Evolutionary conservation across 2,113 vertebrate genomes (phyloP), one percentile per base, ranked within the genome.

Genomic region (Tichodroma muraria): DNA sequence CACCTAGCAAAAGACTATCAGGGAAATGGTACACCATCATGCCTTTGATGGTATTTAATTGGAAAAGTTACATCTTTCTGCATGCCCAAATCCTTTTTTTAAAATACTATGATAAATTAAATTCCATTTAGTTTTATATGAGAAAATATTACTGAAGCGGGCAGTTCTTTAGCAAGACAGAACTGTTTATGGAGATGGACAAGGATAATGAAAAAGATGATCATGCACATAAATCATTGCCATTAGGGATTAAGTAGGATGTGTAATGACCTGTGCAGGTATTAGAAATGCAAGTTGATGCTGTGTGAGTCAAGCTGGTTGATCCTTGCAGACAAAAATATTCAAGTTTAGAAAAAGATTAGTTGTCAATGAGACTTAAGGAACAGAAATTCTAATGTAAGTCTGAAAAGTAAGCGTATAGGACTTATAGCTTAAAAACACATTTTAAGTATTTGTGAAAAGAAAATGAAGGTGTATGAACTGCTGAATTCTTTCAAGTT

Each of bases 181-280:
- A 73, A 53, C 18, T 71, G 19, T 49, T 80, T 35, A 83, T 25
- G 22, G 18, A 56, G 57, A 80, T 52, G 40, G 35, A 86, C 59
- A 84, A 88, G 37, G 50, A 82, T 44, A 88, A 88, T 69, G 60
- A 52, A 93, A 91, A 92, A 88, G 50, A 83, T 79, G 66, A 87
- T 82, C 68, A 53, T 42, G 81, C 52, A 64, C 64, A 89, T 90
- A 94, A 94, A 92, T 96, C 82, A 75, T 80, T 27, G 57, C 68
- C 68, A 35, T 83, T 81, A 77, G 25, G 78, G 52, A n/a, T 71
- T 60, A 75, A 95, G 61, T 28, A 81, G 64, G 59, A 38, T 80
- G 40, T 71, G 40, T 65, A 89, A 80, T 69, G 85, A 85, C 49
- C 61, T 56, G 52, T 80, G 71, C 53, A 60, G 66, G 49, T 88